Conservation (phyloP, 2,888 invertebrate genomes). For the Monopis laevigella region DNA sequence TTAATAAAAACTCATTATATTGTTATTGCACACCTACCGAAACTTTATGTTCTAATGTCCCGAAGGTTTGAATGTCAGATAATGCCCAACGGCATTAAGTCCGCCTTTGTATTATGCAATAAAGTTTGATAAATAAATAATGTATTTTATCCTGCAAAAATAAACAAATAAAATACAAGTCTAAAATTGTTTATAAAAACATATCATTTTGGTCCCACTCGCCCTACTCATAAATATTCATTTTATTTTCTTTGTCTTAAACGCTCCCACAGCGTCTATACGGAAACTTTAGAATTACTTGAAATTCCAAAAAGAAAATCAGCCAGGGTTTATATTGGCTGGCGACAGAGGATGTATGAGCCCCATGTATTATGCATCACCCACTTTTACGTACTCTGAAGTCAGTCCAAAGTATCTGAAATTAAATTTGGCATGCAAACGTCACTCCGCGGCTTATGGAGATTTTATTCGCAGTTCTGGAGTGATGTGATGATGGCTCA, state of each 20-base stretch:
- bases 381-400: slow-evolving; percentile 42
- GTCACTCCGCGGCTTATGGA: slow-evolving; percentile 25
- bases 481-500: slow-evolving; percentile 9
- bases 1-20: no score
- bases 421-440: slow-evolving; percentile 60
- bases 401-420: slow-evolving; percentile 43
- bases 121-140: no score
- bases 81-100: no score
- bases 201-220: no score
- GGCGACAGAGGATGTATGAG: slow-evolving; percentile 44
- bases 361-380: slow-evolving; percentile 59
- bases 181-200: no score
- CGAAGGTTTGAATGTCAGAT: no score
- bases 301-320: slow-evolving; percentile 60
- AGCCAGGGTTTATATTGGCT: slow-evolving; percentile 61
- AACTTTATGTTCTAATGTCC: no score
- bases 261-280: background rate
- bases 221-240: background rate
- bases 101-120: no score
- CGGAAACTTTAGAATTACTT: slow-evolving; percentile 52
- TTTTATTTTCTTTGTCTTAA: background rate
- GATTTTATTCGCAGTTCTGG: slow-evolving; percentile 8
- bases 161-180: no score
- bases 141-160: no score
- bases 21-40: no score